Conservation (phyloP, 1,140 invertebrate genomes). For the Panagrolaimus sp. region DNA sequence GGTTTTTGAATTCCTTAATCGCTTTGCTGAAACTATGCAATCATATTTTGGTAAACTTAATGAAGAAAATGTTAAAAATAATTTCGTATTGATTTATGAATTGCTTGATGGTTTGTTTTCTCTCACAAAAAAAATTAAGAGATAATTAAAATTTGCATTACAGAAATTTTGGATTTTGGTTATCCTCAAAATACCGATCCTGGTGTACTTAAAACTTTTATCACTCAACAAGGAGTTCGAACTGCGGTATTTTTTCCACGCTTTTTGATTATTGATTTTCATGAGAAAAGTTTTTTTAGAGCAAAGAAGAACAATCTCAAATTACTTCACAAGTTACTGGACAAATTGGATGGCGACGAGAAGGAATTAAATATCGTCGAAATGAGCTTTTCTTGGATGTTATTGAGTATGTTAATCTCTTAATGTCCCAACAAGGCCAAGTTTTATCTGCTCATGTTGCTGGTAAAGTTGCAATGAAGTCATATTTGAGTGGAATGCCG, state of each 20-base stretch:
- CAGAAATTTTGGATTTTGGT: slow-evolving; percentile 98
- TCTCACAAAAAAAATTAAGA: slow-evolving; percentile 25
- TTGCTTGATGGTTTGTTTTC: slow-evolving; percentile 76
- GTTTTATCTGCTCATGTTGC: slow-evolving; percentile 97
- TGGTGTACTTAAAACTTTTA: slow-evolving; percentile 96
- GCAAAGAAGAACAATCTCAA: slow-evolving; percentile 97
- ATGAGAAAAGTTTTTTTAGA: slow-evolving; percentile 65
- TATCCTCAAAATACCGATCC: slow-evolving; percentile 99
- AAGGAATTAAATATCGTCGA: slow-evolving; percentile 96
- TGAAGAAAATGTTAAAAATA: slow-evolving; percentile 99
- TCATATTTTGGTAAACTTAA: slow-evolving; percentile 99
- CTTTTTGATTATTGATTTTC: not conserved
- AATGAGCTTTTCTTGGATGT: slow-evolving; percentile 99
- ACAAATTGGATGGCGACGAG: slow-evolving; percentile 98
- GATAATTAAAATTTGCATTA: not conserved
- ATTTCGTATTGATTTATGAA: slow-evolving; percentile 99
- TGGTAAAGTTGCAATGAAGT: slow-evolving; percentile 99
- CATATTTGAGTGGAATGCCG: slow-evolving; percentile 97
- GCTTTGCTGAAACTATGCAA: slow-evolving; percentile 98
- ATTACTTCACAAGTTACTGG: slow-evolving; percentile 96
- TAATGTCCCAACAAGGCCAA: slow-evolving; percentile 99
- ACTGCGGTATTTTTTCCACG: slow-evolving; percentile 65
- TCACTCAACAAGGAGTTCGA: slow-evolving; percentile 97
- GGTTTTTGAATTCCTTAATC: slow-evolving; percentile 99
- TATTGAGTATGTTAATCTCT: slow-evolving; percentile 93